These are phyloP conservation scores for Hydractinia echinata DNA, from an alignment of 30 jellyfish, hydroid and myxozoan genomes.

Conservation along the genomic window DNA sequence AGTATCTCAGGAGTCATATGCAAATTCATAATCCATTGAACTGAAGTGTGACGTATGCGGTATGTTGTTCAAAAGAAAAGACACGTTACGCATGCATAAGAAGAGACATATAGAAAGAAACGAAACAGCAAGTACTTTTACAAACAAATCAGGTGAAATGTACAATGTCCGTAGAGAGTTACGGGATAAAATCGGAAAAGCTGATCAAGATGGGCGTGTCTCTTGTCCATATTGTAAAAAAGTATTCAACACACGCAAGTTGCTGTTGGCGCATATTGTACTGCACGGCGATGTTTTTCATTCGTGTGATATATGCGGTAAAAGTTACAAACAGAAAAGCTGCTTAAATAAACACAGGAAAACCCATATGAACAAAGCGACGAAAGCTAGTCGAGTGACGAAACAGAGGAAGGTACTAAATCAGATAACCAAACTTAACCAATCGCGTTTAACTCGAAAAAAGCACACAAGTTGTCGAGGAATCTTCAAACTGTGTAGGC, in stretches of 20 bases:
- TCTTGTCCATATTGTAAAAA: constrained; percentile 19
- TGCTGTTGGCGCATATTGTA: constrained; percentile 11
- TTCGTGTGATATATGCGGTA: constrained; percentile 20
- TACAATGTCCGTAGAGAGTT: not conserved
- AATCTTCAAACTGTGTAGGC: too few species aligned
- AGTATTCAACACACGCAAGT: constrained; percentile 6
- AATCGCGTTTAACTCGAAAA: too few species aligned
- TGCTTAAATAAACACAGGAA: constrained; percentile 1
- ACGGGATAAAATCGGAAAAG: constrained; percentile 9
- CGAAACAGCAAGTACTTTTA: constrained; percentile 1
- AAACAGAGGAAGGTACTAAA: too few species aligned
- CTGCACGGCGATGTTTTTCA: constrained; percentile 7
- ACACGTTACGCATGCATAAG: constrained; percentile 22
- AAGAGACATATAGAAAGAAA: constrained; percentile 12
- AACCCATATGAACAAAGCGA: not conserved
- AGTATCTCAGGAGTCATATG: not conserved
- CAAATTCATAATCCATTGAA: constrained; percentile 13
- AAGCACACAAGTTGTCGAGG: too few species aligned
- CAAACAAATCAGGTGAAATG: not conserved
- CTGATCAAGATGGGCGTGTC: constrained; percentile 15
- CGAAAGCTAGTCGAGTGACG: too few species aligned
- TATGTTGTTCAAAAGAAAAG: constrained; percentile 8
- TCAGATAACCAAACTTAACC: too few species aligned
- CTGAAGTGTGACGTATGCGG: constrained; percentile 17
- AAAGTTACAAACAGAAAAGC: constrained; percentile 13